Percentiles rank a stretch among this genome's conserved stretches.
Conservation (phyloP, 2,113 vertebrate genomes). For the Morone saxatilis region DNA sequence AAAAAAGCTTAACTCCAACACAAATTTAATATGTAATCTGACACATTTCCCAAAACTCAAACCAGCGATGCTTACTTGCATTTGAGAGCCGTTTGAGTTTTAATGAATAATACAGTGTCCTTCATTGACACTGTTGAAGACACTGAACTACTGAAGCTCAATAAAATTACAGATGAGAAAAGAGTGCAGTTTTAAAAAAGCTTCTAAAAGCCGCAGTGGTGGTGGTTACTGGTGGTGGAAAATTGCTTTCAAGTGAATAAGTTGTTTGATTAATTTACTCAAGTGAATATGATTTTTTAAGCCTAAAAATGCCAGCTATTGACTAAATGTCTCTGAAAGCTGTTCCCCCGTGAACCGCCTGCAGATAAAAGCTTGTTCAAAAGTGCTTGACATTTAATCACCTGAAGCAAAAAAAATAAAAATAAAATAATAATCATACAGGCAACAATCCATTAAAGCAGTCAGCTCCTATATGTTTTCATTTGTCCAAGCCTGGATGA, state of each 20-base stretch:
- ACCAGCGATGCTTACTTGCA: conserved; percentile 5
- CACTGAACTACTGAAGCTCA: conserved; percentile 13
- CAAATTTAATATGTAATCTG: conserved; percentile 2
- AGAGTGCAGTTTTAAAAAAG: conserved; percentile 17
- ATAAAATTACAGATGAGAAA: conserved; percentile 40
- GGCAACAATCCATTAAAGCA: conserved; percentile 9
- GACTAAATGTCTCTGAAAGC: conserved; percentile 23
- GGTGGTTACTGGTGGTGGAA: not conserved
- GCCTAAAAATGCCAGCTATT: conserved; percentile 6
- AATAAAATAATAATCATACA: not conserved
- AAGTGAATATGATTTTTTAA: conserved; percentile 14
- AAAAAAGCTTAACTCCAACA: not conserved
- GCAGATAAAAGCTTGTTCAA: conserved; percentile 41
- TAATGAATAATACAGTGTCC: conserved; percentile 53
- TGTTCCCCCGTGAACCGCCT: not conserved
- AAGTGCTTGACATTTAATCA: conserved; percentile 44
- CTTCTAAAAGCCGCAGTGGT: conserved; percentile 24
- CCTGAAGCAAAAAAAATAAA: not conserved
- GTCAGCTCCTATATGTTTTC: not conserved
- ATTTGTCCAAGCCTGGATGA: not conserved
- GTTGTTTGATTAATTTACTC: conserved; percentile 36
- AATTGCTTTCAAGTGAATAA: conserved; percentile 41
- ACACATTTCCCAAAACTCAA: not conserved
- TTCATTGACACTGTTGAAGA: conserved; percentile 15
- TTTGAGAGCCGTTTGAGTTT: conserved; percentile 32